phyloP scores from a whole-genome alignment of 2,797 vertebrate species.

The Ceryle rudis region DNA sequence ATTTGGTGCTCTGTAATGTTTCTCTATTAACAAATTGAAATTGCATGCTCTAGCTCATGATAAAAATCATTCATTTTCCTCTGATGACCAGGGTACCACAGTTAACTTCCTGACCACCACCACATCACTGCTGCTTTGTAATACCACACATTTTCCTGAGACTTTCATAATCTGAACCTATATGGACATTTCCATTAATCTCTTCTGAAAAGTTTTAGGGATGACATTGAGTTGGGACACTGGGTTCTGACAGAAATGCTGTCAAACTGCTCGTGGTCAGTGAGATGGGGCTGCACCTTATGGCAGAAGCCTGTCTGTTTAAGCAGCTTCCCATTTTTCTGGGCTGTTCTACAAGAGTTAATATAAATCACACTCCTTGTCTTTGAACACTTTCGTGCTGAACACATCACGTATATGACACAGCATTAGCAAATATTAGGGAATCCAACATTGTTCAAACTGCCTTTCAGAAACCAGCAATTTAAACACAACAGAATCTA shows the following conservation, averaged over 20 bases:
- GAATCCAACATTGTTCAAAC: neutral
- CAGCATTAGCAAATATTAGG: neutral
- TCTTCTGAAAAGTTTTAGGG: neutral
- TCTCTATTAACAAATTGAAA: neutral
- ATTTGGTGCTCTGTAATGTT: neutral
- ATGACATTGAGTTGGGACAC: neutral
- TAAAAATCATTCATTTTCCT: neutral
- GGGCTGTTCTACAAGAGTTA: neutral
- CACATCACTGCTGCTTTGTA: neutral
- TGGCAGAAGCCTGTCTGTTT: neutral
- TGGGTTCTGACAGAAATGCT: neutral
- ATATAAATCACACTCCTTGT: neutral
- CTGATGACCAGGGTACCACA: neutral
- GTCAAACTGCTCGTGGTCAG: neutral
- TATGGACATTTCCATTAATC: neutral
- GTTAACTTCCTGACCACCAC: neutral
- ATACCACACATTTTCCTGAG: neutral
- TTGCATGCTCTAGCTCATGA: accelerated
- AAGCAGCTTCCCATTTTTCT: neutral
- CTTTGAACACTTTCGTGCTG: neutral
- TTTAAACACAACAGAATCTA: neutral
- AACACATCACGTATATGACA: accelerated
- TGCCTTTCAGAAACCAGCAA: neutral
- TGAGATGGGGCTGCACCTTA: neutral
- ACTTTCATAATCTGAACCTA: neutral